Evolutionary conservation across 2,113 vertebrate genomes (phyloP).

Genomic region (cattle (Bos taurus)): ARS-UCD2.0 NC_037334.1:44171001-44171500

Average conservation of each 20-base stretch:
- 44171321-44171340: background rate
- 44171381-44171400: background rate
- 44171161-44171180: background rate
- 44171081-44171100: background rate
- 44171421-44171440: background rate
- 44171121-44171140: background rate
- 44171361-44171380: background rate
- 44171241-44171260: background rate
- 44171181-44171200: background rate
- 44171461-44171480: accelerated
- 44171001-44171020: background rate
- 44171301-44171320: background rate
- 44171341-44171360: no score
- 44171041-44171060: no score
- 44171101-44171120: no score
- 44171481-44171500: background rate
- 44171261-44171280: accelerated
- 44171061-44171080: no score
- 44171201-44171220: accelerated
- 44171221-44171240: background rate
- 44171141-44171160: accelerated
- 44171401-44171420: background rate
- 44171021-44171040: no score
- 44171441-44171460: background rate
- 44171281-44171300: accelerated